Evolutionary conservation across 2,888 invertebrate species (phyloP).

Genomic region (Pammene fasciana): DNA sequence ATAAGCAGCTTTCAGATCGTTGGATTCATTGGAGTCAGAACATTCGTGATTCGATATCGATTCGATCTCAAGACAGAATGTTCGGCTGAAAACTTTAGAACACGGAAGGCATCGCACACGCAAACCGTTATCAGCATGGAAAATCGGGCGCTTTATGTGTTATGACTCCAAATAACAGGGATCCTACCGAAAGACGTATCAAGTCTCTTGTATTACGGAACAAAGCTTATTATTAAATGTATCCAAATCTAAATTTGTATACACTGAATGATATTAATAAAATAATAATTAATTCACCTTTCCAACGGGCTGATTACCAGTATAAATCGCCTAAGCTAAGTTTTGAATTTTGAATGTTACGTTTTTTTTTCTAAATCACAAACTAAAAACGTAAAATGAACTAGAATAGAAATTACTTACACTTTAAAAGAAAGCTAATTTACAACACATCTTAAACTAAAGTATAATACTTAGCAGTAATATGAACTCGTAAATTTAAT

Average conservation of each 20-base stretch:
- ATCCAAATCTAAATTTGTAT: too few species aligned
- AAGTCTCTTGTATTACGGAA: neutral
- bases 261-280: too few species aligned
- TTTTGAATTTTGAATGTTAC: too few species aligned
- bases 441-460: slow-evolving; percentile 6
- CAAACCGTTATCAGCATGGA: slow-evolving; percentile 67
- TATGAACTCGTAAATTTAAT: slow-evolving; percentile 51
- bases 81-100: slow-evolving; percentile 72
- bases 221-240: slow-evolving; percentile 2
- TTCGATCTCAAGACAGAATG: slow-evolving; percentile 73
- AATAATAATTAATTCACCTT: too few species aligned
- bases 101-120: slow-evolving; percentile 74
- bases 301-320: too few species aligned
- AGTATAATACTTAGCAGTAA: slow-evolving; percentile 42
- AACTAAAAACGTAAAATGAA: too few species aligned
- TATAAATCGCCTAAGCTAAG: too few species aligned
- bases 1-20: neutral
- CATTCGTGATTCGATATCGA: slow-evolving; percentile 75
- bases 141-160: slow-evolving; percentile 57
- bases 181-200: slow-evolving; percentile 8
- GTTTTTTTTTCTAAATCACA: too few species aligned
- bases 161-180: slow-evolving; percentile 39
- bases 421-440: neutral
- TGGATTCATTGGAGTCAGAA: slow-evolving; percentile 54
- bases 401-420: neutral